Evolutionary conservation across 2,113 vertebrate genomes (phyloP).

Genomic region (Scartelaos histophorus): DNA sequence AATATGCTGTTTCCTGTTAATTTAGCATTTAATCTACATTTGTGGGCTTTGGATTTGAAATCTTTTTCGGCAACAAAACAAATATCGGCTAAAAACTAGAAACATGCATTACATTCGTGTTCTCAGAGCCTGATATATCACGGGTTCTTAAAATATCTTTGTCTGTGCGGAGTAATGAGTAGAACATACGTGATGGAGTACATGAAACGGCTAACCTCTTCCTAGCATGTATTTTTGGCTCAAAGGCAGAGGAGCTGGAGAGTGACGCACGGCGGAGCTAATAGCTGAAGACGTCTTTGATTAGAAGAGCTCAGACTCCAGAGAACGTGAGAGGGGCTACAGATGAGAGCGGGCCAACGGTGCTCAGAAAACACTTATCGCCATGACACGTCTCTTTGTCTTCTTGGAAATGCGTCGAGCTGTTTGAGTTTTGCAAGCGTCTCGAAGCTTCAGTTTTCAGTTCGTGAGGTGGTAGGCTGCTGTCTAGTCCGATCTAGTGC

Average conservation of each 20-base stretch:
- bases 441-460: background rate
- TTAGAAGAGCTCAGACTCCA: background rate
- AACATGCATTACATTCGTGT: background rate
- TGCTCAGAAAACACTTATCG: background rate
- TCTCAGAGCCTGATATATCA: background rate
- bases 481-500: no score
- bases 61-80: background rate
- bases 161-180: background rate
- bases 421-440: no score
- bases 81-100: background rate
- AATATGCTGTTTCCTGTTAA: no score
- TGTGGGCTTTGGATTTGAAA: no score
- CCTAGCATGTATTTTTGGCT: conserved; percentile 16
- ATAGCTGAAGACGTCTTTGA: conserved; percentile 31
- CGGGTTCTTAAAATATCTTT: conserved; percentile 25
- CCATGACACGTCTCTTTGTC: background rate
- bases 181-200: conserved; percentile 19
- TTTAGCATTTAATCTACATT: no score
- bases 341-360: conserved; percentile 1
- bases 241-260: conserved; percentile 20
- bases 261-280: conserved; percentile 14
- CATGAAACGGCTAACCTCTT: conserved; percentile 4
- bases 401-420: no score
- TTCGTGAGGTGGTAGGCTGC: no score
- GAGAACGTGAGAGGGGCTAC: conserved; percentile 14